Conservation (phyloP, 2,797 vertebrate species). For the Microhierax caerulescens region DNA sequence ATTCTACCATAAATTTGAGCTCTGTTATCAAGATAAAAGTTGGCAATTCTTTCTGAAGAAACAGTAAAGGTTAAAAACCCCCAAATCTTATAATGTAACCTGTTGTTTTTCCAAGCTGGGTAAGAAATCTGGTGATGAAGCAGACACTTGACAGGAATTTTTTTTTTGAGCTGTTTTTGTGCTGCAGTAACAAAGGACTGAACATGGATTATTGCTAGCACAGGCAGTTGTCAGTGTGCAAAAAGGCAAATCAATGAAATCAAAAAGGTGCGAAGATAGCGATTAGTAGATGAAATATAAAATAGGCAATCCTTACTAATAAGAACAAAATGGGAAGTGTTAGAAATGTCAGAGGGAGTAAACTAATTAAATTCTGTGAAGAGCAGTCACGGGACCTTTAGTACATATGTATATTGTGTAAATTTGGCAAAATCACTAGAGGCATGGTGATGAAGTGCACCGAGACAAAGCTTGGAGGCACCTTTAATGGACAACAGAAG, state of each 20-base stretch:
- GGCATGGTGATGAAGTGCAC: not conserved
- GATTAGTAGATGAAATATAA: not conserved
- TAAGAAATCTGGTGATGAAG: not conserved
- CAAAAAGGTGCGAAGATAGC: not conserved
- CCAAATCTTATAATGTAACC: not conserved
- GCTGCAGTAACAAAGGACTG: not conserved
- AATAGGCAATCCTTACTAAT: not conserved
- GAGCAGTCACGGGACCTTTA: not conserved
- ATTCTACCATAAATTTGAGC: not conserved
- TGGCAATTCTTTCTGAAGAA: not conserved
- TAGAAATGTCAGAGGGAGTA: not conserved
- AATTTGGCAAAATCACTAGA: not conserved
- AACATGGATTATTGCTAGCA: not conserved
- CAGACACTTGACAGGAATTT: not conserved
- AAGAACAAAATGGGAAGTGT: not conserved
- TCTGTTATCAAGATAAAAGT: not conserved
- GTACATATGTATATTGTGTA: not conserved
- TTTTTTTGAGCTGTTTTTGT: not conserved
- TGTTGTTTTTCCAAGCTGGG: not conserved
- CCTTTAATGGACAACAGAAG: not conserved
- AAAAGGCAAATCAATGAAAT: not conserved
- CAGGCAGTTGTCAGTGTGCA: not conserved
- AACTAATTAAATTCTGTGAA: not conserved
- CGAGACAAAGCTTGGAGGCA: not conserved
- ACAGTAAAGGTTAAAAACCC: rapidly evolving